Percentiles rank a stretch among this genome's conserved stretches.
phyloP scores from a whole-genome alignment of 2,113 vertebrate genomes.

The Odocoileus virginianus region DNA sequence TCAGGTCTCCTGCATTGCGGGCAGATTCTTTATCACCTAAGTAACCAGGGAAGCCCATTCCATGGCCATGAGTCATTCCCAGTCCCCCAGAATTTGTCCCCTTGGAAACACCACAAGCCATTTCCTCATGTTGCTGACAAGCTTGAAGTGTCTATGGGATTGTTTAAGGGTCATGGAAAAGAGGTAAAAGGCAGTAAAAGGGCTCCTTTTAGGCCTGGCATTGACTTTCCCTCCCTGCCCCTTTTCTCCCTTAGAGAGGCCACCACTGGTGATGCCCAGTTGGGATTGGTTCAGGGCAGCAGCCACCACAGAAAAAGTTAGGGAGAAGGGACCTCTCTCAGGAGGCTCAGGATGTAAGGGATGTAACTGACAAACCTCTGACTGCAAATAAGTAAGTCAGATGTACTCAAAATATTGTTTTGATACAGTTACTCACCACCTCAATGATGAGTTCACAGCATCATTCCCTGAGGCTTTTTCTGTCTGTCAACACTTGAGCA shows the following conservation, averaged over 20 bases:
- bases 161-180: background rate
- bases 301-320: background rate
- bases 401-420: background rate
- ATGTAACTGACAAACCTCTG: background rate
- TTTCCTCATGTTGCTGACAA: background rate
- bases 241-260: background rate
- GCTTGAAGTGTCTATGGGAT: background rate
- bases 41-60: background rate
- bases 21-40: background rate
- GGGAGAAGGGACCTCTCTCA: background rate
- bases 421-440: background rate
- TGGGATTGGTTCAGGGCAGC: background rate
- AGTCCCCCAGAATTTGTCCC: fast-evolving
- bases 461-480: background rate
- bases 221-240: background rate
- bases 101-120: background rate
- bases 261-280: background rate
- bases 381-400: background rate
- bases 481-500: background rate
- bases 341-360: background rate
- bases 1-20: background rate
- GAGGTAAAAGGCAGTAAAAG: background rate
- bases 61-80: fast-evolving
- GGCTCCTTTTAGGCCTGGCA: background rate
- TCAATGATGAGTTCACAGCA: background rate